phyloP scores from a whole-genome alignment of 2,888 invertebrate species.

The Scaptomyza cyrtandrae region DNA sequence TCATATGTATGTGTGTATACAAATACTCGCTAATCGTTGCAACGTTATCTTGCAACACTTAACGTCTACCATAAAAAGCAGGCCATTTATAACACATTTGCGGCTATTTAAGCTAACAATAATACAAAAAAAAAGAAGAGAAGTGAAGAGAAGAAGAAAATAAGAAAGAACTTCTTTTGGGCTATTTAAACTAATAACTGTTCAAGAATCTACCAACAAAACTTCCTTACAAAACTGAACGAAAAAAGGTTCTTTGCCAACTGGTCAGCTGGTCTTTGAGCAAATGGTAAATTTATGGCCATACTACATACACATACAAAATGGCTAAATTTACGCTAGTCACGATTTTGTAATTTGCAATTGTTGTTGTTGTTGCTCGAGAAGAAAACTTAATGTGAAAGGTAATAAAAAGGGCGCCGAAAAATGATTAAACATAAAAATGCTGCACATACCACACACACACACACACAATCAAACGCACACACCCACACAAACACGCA shows the following conservation, averaged over 20 bases:
- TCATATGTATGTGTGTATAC: background rate
- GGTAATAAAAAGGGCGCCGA: conserved; percentile 65
- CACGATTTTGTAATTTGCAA: conserved; percentile 80
- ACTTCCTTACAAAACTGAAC: conserved; percentile 32
- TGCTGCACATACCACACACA: conserved; percentile 61
- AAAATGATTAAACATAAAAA: conserved; percentile 78
- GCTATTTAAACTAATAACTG: conserved; percentile 73
- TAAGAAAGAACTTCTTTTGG: conserved; percentile 28
- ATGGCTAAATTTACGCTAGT: conserved; percentile 75
- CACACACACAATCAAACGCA: conserved; percentile 12
- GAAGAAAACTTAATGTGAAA: conserved; percentile 57
- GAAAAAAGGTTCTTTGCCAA: conserved; percentile 33
- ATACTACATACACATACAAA: conserved; percentile 42
- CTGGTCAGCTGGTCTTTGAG: conserved; percentile 36
- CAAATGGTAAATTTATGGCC: conserved; percentile 67
- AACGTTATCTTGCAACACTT: conserved; percentile 5
- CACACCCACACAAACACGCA: conserved; percentile 30
- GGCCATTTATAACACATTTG: conserved; percentile 47
- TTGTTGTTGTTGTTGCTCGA: conserved; percentile 36
- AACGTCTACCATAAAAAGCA: background rate
- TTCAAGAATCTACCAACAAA: conserved; percentile 41
- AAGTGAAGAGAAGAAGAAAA: conserved; percentile 7
- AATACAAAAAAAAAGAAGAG: conserved; percentile 5
- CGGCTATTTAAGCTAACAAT: conserved; percentile 48
- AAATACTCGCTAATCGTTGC: background rate